A percentile compares a stretch with the other conserved stretches of the same genome.
These are phyloP conservation scores for Diadumene lineata DNA, from an alignment of 92 coral and sea anemone genomes.

Conservation along the genomic window DNA sequence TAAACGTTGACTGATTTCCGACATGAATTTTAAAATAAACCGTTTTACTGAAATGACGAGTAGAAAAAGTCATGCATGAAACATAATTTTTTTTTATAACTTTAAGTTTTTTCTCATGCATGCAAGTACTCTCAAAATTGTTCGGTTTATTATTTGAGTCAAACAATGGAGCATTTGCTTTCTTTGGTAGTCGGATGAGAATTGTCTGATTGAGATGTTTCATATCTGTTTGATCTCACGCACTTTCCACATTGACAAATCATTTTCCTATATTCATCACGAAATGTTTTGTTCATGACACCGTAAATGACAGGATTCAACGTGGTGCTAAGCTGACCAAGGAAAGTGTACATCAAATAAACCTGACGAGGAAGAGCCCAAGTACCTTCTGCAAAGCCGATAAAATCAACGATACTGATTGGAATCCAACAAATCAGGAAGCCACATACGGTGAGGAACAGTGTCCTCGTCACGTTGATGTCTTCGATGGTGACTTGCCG, in stretches of 20 bases:
- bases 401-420: conserved; percentile 67
- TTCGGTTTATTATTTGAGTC: not conserved
- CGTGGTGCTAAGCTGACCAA: conserved; percentile 74
- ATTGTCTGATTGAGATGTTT: conserved; percentile 19
- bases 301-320: conserved; percentile 75
- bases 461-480: conserved; percentile 65
- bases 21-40: no score
- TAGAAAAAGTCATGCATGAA: no score
- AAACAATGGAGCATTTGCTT: conserved; percentile 46
- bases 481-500: conserved; percentile 59
- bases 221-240: not conserved
- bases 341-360: conserved; percentile 77
- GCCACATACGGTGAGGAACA: conserved; percentile 71
- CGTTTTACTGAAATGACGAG: no score
- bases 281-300: conserved; percentile 79
- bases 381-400: conserved; percentile 66
- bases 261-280: conserved; percentile 59
- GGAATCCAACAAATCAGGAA: conserved; percentile 76
- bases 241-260: conserved; percentile 13
- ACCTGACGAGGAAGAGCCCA: conserved; percentile 76
- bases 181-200: conserved; percentile 44
- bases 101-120: no score
- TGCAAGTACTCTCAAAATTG: no score
- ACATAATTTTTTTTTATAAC: no score
- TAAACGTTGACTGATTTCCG: no score